Conservation (phyloP, 2,113 vertebrate genomes). For the Eleginops maclovinus region DNA sequence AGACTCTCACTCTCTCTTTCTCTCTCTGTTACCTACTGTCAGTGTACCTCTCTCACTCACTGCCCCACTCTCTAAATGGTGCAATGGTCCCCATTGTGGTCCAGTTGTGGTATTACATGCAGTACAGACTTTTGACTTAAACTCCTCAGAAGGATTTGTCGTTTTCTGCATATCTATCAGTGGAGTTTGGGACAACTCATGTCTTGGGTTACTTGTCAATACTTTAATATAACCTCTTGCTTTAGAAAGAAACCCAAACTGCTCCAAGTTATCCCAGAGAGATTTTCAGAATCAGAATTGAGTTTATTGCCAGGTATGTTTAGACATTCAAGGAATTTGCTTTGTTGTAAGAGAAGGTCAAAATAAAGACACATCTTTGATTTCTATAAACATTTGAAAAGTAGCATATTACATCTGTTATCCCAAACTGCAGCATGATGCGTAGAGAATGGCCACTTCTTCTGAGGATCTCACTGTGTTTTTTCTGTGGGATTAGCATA, state of each 20-base stretch:
- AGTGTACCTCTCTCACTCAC: constrained; percentile 57
- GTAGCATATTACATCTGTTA: constrained; percentile 42
- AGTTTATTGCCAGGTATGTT: too few species aligned
- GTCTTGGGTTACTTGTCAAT: constrained; percentile 49
- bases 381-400: constrained; percentile 34
- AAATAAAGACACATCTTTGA: too few species aligned
- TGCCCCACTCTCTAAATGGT: constrained; percentile 56
- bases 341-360: too few species aligned
- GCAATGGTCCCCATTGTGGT: constrained; percentile 69
- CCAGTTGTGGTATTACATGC: constrained; percentile 66
- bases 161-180: constrained; percentile 53
- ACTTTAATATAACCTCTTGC: background rate
- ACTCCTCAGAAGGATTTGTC: constrained; percentile 52
- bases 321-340: too few species aligned
- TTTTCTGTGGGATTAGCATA: constrained; percentile 66
- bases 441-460: constrained; percentile 60
- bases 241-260: background rate
- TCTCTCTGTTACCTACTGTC: constrained; percentile 43
- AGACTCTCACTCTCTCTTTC: constrained; percentile 23
- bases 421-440: constrained; percentile 53
- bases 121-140: constrained; percentile 45
- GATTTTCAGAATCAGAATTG: background rate
- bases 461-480: constrained; percentile 53
- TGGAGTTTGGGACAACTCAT: constrained; percentile 52
- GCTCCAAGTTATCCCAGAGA: background rate